A percentile compares a stretch with the other conserved stretches of the same genome.
Evolutionary conservation across 2,113 vertebrate species (phyloP).

Genomic region (Salminus brasiliensis): DNA sequence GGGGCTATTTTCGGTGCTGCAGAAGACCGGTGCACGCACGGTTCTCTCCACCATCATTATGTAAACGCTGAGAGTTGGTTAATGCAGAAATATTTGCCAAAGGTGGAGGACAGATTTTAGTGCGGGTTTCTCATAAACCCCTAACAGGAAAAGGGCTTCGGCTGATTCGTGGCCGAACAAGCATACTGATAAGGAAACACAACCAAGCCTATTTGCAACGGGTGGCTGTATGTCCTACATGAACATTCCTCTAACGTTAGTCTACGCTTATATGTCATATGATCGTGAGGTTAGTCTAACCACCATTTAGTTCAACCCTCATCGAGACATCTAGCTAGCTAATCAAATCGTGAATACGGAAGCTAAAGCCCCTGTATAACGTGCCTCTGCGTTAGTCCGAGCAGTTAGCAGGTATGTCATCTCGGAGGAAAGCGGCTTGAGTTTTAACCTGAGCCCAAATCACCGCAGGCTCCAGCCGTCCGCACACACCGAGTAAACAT

Average conservation of each 20-base stretch:
- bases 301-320: neutral
- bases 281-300: neutral
- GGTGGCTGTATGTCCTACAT: neutral
- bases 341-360: neutral
- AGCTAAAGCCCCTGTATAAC: neutral
- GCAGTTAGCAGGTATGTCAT: neutral
- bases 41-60: constrained; percentile 52
- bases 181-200: neutral
- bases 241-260: too few relatives aligned
- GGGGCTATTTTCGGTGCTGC: constrained; percentile 73
- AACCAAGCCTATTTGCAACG: neutral
- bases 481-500: neutral
- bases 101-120: neutral
- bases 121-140: neutral
- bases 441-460: neutral
- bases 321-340: neutral
- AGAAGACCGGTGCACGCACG: constrained; percentile 50
- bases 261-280: neutral
- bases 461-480: neutral
- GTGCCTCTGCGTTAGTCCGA: too few relatives aligned
- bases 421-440: neutral
- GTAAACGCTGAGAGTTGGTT: neutral
- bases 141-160: neutral
- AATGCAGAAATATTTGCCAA: neutral
- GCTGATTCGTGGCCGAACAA: neutral